Evolutionary conservation across 92 coral and sea anemone genomes (phyloP).

Genomic region (Parazoanthus swiftii): DNA sequence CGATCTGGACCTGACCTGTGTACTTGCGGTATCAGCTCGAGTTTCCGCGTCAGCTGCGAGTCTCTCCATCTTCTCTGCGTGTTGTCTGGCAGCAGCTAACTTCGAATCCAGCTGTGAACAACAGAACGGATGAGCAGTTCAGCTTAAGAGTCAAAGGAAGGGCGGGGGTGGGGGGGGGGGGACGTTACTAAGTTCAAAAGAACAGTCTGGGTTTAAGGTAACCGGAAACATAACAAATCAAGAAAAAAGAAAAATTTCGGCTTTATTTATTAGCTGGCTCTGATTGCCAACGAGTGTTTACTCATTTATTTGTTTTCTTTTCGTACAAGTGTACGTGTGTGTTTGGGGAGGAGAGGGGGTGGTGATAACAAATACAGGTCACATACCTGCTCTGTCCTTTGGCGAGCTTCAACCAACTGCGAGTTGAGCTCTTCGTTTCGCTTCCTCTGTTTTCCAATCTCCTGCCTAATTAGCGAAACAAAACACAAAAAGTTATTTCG

Average conservation of each 20-base stretch:
- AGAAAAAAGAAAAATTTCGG: not conserved
- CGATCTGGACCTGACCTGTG: constrained; percentile 62
- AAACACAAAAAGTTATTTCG: not conserved
- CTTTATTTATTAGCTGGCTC: no score
- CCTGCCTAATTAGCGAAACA: constrained; percentile 59
- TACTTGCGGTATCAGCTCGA: constrained; percentile 93
- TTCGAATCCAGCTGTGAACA: constrained; percentile 71
- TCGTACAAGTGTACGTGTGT: not conserved
- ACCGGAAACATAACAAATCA: not conserved
- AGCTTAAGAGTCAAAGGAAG: not conserved
- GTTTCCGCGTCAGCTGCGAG: constrained; percentile 93
- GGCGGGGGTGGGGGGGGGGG: not conserved
- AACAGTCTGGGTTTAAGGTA: not conserved
- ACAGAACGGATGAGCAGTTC: not conserved
- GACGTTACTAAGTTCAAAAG: not conserved
- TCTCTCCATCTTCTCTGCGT: constrained; percentile 74
- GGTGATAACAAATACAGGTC: not conserved
- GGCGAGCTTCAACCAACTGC: constrained; percentile 75
- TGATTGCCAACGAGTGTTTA: no score
- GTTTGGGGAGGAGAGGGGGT: not conserved
- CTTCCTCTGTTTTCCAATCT: constrained; percentile 77
- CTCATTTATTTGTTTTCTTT: no score
- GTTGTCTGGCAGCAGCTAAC: constrained; percentile 64
- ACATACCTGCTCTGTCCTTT: constrained; percentile 68
- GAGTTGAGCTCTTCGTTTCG: constrained; percentile 79